Evolutionary conservation across 2,797 vertebrate species (phyloP).

Genomic region (Onychomys torridus): DNA sequence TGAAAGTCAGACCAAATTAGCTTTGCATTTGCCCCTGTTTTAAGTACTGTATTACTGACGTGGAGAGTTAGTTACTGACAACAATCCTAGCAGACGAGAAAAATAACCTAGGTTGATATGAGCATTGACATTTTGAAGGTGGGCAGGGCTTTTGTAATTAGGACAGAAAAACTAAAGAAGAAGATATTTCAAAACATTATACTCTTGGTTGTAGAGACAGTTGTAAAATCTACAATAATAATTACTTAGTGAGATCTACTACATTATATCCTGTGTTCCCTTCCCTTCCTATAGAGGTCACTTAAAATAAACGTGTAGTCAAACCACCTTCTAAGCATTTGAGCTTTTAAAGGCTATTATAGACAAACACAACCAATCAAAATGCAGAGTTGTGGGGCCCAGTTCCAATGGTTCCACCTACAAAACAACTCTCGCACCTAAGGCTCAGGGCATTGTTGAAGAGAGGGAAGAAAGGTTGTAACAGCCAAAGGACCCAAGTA

Average conservation of each 20-base stretch:
- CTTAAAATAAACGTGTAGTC: background rate
- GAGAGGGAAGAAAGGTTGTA: background rate
- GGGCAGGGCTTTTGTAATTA: background rate
- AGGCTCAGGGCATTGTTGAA: too few species aligned
- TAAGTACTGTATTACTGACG: background rate
- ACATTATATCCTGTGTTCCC: background rate
- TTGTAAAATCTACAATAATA: background rate
- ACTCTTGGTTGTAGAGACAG: background rate
- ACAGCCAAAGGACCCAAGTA: background rate
- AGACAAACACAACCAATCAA: background rate
- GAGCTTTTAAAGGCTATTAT: background rate
- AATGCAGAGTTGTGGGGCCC: too few species aligned
- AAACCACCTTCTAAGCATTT: background rate
- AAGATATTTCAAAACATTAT: background rate
- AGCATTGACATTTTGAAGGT: background rate
- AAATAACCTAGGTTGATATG: conserved; percentile 1
- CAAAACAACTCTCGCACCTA: too few species aligned
- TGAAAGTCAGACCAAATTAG: background rate
- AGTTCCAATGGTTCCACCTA: background rate
- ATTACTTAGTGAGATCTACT: background rate
- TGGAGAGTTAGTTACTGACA: background rate
- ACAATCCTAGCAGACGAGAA: background rate
- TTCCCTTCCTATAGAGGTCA: background rate
- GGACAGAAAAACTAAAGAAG: background rate
- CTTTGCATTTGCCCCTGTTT: background rate